These are phyloP conservation scores for Pteria penguin DNA, from an alignment of 2,888 invertebrate genomes.

Conservation along the genomic window DNA sequence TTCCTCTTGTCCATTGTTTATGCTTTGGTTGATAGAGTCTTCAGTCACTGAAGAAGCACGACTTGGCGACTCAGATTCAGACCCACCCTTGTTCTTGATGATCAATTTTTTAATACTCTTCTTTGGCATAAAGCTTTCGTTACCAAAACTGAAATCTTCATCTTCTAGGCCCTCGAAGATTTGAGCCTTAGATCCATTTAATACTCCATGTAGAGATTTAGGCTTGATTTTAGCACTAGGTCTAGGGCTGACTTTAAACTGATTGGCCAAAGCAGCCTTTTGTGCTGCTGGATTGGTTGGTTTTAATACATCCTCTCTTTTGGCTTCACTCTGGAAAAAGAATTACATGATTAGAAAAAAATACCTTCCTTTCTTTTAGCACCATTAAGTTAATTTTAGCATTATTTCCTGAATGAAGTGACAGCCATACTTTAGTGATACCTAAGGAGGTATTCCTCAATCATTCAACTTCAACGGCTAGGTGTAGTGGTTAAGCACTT, in stretches of 20 bases:
- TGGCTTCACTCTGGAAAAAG: slow-evolving; percentile 81
- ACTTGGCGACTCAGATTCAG: slow-evolving; percentile 54
- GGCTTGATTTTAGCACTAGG: slow-evolving; percentile 83
- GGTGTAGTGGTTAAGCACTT: too few relatives aligned
- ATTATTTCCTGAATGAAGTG: too few relatives aligned
- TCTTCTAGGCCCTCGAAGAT: slow-evolving; percentile 94
- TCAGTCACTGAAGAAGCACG: slow-evolving; percentile 61
- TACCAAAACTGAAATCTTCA: slow-evolving; percentile 81
- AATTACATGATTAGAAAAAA: neutral
- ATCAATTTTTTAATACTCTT: slow-evolving; percentile 86
- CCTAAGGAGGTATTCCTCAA: too few relatives aligned
- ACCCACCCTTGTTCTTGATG: slow-evolving; percentile 81
- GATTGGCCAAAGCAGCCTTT: slow-evolving; percentile 81
- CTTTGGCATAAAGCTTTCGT: slow-evolving; percentile 81
- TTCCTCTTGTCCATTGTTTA: slow-evolving; percentile 47
- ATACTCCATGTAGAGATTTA: slow-evolving; percentile 78
- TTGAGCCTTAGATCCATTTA: slow-evolving; percentile 81
- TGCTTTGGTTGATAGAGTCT: slow-evolving; percentile 46
- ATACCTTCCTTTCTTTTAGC: neutral
- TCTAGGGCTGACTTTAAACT: slow-evolving; percentile 84
- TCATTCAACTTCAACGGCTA: too few relatives aligned
- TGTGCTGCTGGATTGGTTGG: slow-evolving; percentile 85
- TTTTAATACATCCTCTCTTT: slow-evolving; percentile 86
- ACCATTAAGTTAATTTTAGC: too few relatives aligned
- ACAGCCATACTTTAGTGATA: too few relatives aligned